Base-by-base conservation (phyloP, 1,140 invertebrate genomes). In the Platyura marginata region DNA sequence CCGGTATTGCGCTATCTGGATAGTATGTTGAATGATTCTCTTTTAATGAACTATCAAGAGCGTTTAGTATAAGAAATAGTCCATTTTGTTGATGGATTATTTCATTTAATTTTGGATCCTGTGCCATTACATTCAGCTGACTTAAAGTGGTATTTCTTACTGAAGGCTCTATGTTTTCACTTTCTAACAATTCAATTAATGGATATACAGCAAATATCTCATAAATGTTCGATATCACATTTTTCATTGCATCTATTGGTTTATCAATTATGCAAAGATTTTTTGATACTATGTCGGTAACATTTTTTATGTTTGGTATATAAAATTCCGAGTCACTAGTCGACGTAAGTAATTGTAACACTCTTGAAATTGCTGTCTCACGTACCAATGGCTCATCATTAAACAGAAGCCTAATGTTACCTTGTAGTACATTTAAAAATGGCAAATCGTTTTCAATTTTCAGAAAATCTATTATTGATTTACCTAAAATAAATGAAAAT, bases 61-160 rank as follows among this genome's bases (percentile, higher is more conserved):
- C 41, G 21, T 50, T 42, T 5, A 55, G 3, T 9, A 48, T 33
- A 9, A 46, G 40, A 37, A 21, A 46, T 19, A 32, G 40, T 0
- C 40, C 47, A 0, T 47, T 46, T 3, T 32, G 41, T 0, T 25
- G 41, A 29, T 36, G 42, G 11, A 52, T 49, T 2, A 43, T n/a
- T 1, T 45, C 34, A 3, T 46, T 48, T 2, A 49, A 44, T 2
- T 49, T 22, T 52, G 53, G 54, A 29, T 54, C 53, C 3, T 50
- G 50, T 1, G 55, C 40, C 23, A 60, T 13, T 2, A 56, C 48
- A 47, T 59, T 60, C 2, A 60, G 21, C 39, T 59, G 57, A n/a
- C 46, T 41, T 3, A 59, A 36, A 0, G 53, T 50, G 0, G 57
- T 57, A 38, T 55, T 56, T 3, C 51, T 48, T 21, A 57, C 55